Conservation (phyloP, 64 coral and sea anemone species). For the Cladopsammia gracilis region DNA sequence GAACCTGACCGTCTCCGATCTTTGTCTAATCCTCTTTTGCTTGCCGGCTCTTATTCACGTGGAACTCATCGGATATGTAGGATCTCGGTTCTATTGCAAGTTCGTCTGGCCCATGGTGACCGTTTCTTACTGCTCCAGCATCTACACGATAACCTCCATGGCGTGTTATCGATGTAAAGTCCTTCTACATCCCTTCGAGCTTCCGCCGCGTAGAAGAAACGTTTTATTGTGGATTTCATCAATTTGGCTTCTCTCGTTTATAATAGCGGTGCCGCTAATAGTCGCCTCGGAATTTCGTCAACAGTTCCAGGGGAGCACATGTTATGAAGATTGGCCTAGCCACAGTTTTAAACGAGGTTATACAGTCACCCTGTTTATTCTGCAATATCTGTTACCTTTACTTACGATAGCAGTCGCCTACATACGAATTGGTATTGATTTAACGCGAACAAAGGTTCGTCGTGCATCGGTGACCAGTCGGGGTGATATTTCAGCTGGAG, state of each 20-base stretch:
- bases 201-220: conserved; percentile 48
- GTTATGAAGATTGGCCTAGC: conserved; percentile 58
- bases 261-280: conserved; percentile 76
- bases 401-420: conserved; percentile 71
- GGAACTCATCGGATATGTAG: conserved; percentile 34
- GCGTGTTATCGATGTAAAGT: conserved; percentile 81
- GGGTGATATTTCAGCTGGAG: conserved; percentile 29
- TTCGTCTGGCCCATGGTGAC: conserved; percentile 88
- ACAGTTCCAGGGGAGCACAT: conserved; percentile 13
- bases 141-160: conserved; percentile 90
- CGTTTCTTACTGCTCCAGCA: conserved; percentile 76
- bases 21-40: conserved; percentile 75
- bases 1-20: conserved; percentile 75
- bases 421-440: conserved; percentile 70
- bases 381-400: conserved; percentile 67
- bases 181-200: conserved; percentile 79
- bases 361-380: conserved; percentile 21
- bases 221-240: conserved; percentile 59
- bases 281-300: conserved; percentile 49
- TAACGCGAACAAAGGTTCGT: conserved; percentile 53
- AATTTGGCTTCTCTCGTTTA: conserved; percentile 79
- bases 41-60: conserved; percentile 74
- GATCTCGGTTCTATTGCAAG: conserved; percentile 85
- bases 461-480: conserved; percentile 14
- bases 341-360: conserved; percentile 31